phyloP scores from a whole-genome alignment of 2,888 invertebrate genomes.

The Cepaea hortensis region DNA sequence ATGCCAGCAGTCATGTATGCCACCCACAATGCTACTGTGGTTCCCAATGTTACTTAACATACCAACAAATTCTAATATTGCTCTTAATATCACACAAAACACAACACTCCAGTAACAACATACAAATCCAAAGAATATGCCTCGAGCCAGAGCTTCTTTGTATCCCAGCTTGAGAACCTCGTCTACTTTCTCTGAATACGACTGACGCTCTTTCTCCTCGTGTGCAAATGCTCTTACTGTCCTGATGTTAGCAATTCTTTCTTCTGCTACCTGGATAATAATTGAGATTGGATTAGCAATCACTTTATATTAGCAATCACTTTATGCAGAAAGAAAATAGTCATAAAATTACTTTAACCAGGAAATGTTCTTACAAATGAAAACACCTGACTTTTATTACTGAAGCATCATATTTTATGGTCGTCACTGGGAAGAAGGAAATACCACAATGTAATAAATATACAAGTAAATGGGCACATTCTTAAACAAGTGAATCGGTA shows the following conservation, averaged over 20 bases:
- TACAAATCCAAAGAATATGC: slow-evolving; percentile 93
- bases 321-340: no score
- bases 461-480: no score
- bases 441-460: no score
- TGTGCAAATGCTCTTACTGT: slow-evolving; percentile 95
- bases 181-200: slow-evolving; percentile 83
- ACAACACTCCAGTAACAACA: slow-evolving; percentile 54
- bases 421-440: no score
- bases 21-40: no score
- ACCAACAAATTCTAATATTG: background rate
- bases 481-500: no score
- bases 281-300: background rate
- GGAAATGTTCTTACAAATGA: no score
- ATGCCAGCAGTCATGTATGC: no score
- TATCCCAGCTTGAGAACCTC: slow-evolving; percentile 87
- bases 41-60: background rate
- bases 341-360: no score
- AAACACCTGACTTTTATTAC: no score
- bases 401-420: no score
- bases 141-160: slow-evolving; percentile 90
- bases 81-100: background rate
- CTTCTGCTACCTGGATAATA: slow-evolving; percentile 84
- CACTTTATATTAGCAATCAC: no score
- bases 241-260: slow-evolving; percentile 90
- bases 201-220: slow-evolving; percentile 85